Conservation (phyloP, 2,888 invertebrate genomes). For the Heteromurus nitidus region DNA sequence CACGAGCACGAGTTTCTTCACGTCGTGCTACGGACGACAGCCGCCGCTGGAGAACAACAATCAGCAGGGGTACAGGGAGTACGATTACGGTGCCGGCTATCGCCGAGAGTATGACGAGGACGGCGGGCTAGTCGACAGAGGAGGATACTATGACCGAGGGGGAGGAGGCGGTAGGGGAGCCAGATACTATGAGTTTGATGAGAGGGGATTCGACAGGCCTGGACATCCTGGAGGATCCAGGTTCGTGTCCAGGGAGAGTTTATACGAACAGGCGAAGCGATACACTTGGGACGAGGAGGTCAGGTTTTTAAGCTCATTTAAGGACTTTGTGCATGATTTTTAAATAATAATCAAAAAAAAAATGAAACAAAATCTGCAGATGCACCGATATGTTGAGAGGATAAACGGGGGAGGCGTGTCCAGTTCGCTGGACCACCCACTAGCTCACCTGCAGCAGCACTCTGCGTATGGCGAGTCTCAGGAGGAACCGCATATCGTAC, state of each 20-base stretch:
- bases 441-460: neutral
- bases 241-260: constrained; percentile 62
- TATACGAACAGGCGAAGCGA: constrained; percentile 70
- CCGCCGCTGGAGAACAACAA: constrained; percentile 90
- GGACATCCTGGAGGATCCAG: constrained; percentile 38
- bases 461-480: too few species aligned
- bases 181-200: constrained; percentile 51
- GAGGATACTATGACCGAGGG: constrained; percentile 14
- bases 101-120: constrained; percentile 31
- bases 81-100: constrained; percentile 21
- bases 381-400: constrained; percentile 69
- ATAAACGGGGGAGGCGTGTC: too few species aligned
- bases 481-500: too few species aligned
- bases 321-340: too few species aligned
- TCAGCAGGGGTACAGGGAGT: constrained; percentile 76
- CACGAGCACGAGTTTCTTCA: constrained; percentile 79
- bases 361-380: too few species aligned
- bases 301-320: too few species aligned
- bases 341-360: too few species aligned
- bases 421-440: neutral
- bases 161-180: neutral
- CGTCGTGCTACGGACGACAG: constrained; percentile 87
- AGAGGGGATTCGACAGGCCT: constrained; percentile 50
- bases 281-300: constrained; percentile 72
- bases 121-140: constrained; percentile 10